Evolutionary conservation across 2,888 invertebrate genomes (phyloP), one percentile per base, ranked within the genome.

Genomic region (Sinopyrophorus schimmeli): DNA sequence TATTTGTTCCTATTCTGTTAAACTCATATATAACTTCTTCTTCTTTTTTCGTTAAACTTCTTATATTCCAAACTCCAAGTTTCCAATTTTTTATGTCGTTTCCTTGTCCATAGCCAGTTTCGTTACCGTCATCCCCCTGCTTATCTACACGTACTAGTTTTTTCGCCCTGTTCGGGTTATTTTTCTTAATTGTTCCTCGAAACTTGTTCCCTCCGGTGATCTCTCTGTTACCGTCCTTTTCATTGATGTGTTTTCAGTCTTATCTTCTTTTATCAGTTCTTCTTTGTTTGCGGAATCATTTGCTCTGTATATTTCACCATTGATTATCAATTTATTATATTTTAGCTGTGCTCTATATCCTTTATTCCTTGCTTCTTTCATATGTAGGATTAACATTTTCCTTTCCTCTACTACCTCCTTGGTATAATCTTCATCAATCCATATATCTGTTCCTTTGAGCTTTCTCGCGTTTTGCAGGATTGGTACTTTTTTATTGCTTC

Each of bases 171-270:
- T 38, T 9, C 30, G 18, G 7, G 46, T 46, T 20, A 46, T 37
- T 46, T 46, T 46, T n/a, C 37, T 37, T 38, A 46, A 17, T 10
- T 46, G 46, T 28, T 46, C 38, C 16, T 46, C 37, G 21, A 46
- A 17, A 12, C 37, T 46, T 3, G 5, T n/a, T 21, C 28, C 28
- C 16, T 35, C 35, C 5, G 43, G 43, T 1, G 43, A 43, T n/a
- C 43, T 43, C 2, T 46, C 16, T 10, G 21, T 12, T 17, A 31
- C 39, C 32, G 39, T 38, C 16, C 32, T 47, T 39, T 39, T 39
- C 5, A 27, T 26, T 27, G n/a, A 3, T 10, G 5, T 31, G 10
- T 14, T 41, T 28, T 31, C 10, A 7, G 5, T 17, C n/a, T 31
- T n/a, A n/a, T n/a, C n/a, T n/a, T n/a, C n/a, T n/a, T n/a, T n/a